These are phyloP conservation scores for Uloborus plumipes DNA, from an alignment of 2,888 invertebrate genomes.

Conservation along the genomic window DNA sequence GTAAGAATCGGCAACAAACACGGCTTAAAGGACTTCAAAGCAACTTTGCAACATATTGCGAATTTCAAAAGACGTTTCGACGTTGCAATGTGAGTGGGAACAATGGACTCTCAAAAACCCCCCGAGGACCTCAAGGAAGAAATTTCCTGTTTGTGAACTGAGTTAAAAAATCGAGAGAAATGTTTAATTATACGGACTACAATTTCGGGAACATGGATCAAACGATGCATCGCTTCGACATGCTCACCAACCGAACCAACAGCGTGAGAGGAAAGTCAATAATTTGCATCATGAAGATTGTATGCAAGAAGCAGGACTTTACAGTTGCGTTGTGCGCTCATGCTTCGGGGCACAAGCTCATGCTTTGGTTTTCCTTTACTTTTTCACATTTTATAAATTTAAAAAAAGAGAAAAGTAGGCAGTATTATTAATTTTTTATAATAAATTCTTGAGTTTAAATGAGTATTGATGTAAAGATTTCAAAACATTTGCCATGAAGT, in stretches of 20 bases:
- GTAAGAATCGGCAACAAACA: background rate
- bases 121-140: background rate
- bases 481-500: too few species aligned
- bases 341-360: constrained; percentile 10
- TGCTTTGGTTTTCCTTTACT: background rate
- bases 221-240: background rate
- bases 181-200: background rate
- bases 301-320: background rate
- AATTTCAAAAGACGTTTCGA: background rate
- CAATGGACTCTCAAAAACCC: background rate
- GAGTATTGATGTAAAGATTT: too few species aligned
- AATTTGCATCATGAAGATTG: background rate
- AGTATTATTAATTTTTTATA: too few species aligned
- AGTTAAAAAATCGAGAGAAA: too few species aligned
- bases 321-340: background rate
- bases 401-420: too few species aligned
- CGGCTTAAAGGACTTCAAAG: too few species aligned
- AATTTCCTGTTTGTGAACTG: background rate
- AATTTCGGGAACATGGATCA: constrained; percentile 1
- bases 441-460: too few species aligned
- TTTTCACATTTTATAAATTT: too few species aligned
- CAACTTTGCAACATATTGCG: background rate
- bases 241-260: background rate
- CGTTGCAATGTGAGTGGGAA: background rate
- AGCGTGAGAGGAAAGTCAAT: background rate